Evolutionary conservation across 2,888 invertebrate genomes (phyloP), one percentile per base, ranked within the genome.

Genomic region (Phlogophora meticulosa): DNA sequence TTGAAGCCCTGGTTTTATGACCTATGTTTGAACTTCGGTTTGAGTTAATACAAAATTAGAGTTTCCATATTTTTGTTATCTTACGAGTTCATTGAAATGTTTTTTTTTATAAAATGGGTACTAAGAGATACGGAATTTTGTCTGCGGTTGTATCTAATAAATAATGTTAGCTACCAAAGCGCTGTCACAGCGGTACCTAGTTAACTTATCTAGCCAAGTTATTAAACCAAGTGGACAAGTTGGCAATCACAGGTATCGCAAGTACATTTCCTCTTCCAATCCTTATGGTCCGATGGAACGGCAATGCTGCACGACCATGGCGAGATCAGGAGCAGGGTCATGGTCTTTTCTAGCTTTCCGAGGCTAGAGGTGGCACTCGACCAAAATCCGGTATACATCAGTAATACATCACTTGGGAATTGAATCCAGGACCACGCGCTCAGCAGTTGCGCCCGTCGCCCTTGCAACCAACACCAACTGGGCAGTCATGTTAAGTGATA

Each of bases 21-120:
- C 42, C 42, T 56, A 40, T 9, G 15, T 36, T 57, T 28, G 49
- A 66, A 66, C 67, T 67, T 40, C 13, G 5, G 45, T 59, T 66
- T 22, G 49, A 20, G 32, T 38, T 17, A 28, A 24, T 32, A 45
- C 11, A 1, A 46, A 48, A 15, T 66, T 38, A 9, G 28, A n/a
- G 20, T 22, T 10, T 9, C 3, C 7, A 17, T 32, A 5, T 28
- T 28, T 15, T 59, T 43, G 28, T 20, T 51, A 45, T 13, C 2
- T 28, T 5, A 15, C 11, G n/a, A 28, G 24, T 43, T 22, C 13
- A 32, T 13, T 22, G 0, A 32, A 32, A 17, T 22, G n/a, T 28
- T n/a, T n/a, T n/a, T n/a, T n/a, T n/a, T n/a, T 17, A 32, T n/a
- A 49, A 28, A 17, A 32, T 11, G n/a, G 7, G 11, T n/a, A n/a